Evolutionary conservation across 2,797 vertebrate genomes (phyloP).

Genomic region (Arremon brunneinucha): DNA sequence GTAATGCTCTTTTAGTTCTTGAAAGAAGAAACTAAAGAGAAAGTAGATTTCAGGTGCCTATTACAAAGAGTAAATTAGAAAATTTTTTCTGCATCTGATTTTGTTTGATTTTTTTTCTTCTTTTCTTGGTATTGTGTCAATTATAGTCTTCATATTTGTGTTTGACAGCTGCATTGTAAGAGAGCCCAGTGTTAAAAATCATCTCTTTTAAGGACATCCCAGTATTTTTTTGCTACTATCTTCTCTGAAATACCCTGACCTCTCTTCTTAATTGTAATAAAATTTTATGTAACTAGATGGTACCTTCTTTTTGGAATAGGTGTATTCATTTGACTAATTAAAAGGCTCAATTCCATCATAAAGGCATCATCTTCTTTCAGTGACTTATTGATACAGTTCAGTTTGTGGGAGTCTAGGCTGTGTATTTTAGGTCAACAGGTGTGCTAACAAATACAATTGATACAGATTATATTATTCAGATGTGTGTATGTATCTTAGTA

Average conservation of each 20-base stretch:
- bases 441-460: background rate
- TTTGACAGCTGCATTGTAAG: background rate
- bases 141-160: background rate
- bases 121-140: background rate
- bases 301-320: background rate
- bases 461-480: background rate
- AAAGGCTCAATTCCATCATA: background rate
- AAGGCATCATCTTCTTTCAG: background rate
- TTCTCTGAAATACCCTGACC: background rate
- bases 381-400: background rate
- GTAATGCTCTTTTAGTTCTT: background rate
- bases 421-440: background rate
- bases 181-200: background rate
- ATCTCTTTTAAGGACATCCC: background rate
- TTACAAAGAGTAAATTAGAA: background rate
- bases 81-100: background rate
- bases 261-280: background rate
- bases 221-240: background rate
- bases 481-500: background rate
- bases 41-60: background rate
- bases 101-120: background rate
- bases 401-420: background rate
- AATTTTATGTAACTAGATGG: background rate
- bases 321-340: background rate
- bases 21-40: background rate